These are phyloP conservation scores for Zelleria hepariella DNA, from an alignment of 2,888 invertebrate species.

Conservation along the genomic window DNA sequence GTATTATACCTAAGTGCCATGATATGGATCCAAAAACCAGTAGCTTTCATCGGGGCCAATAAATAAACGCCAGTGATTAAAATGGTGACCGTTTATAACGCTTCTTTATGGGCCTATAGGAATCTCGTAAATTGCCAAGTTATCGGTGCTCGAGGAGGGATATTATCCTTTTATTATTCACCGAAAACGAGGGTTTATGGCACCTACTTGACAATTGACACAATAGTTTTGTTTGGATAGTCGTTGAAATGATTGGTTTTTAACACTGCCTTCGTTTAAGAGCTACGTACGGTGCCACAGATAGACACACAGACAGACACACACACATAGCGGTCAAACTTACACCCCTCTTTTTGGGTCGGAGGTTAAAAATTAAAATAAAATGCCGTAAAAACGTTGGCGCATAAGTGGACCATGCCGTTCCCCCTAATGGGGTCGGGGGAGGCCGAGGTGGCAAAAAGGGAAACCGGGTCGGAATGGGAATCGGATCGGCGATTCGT, in stretches of 20 bases:
- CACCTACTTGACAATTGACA: background rate
- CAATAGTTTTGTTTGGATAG: background rate
- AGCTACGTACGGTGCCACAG: too few relatives aligned
- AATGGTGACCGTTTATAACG: background rate
- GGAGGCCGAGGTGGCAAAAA: conserved; percentile 34
- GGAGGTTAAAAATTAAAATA: background rate
- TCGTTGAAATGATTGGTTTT: background rate
- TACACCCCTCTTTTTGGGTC: too few relatives aligned
- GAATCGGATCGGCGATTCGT: conserved; percentile 45
- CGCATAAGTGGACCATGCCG: background rate
- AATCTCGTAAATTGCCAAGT: background rate
- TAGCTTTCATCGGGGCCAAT: background rate
- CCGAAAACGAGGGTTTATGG: background rate
- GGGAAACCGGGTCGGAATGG: conserved; percentile 12
- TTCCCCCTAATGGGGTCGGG: conserved; percentile 12
- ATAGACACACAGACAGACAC: too few relatives aligned
- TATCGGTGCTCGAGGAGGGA: background rate
- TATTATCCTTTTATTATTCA: background rate
- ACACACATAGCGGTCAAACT: too few relatives aligned
- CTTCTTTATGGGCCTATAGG: background rate
- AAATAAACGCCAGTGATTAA: background rate
- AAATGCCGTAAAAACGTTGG: background rate
- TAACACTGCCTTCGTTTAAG: background rate
- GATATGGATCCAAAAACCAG: background rate
- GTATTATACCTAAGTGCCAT: too few relatives aligned